Evolutionary conservation across 2,888 invertebrate species (phyloP).

Genomic region (Tridacna gigas): DNA sequence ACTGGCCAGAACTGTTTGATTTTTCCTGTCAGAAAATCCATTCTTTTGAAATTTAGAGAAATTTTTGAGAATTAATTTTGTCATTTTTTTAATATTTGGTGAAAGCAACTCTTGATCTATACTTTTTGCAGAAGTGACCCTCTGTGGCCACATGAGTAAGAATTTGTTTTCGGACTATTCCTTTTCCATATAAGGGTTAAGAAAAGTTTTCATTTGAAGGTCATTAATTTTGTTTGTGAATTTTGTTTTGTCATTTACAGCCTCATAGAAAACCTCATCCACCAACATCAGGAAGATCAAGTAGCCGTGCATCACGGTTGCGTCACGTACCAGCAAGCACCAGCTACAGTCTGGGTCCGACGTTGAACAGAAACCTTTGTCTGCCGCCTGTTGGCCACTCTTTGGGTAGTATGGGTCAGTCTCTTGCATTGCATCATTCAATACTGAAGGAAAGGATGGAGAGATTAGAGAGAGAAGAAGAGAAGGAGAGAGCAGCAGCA

Average conservation of each 20-base stretch:
- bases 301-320: conserved; percentile 67
- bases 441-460: conserved; percentile 57
- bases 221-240: too few relatives aligned
- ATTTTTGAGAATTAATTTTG: too few relatives aligned
- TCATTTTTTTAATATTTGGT: too few relatives aligned
- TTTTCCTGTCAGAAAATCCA: too few relatives aligned
- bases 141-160: too few relatives aligned
- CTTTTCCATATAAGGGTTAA: too few relatives aligned
- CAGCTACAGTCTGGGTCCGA: conserved; percentile 71
- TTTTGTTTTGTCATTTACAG: conserved; percentile 61
- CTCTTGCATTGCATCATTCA: conserved; percentile 57
- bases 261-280: conserved; percentile 75
- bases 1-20: too few relatives aligned
- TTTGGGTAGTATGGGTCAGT: conserved; percentile 61
- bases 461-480: conserved; percentile 53
- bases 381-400: conserved; percentile 82
- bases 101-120: too few relatives aligned
- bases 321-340: conserved; percentile 72
- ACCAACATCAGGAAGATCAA: conserved; percentile 73
- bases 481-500: conserved; percentile 56
- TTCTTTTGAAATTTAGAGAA: too few relatives aligned
- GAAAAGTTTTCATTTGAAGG: too few relatives aligned
- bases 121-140: too few relatives aligned
- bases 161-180: too few relatives aligned
- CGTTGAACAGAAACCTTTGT: conserved; percentile 80